A percentile compares a stretch with the other conserved stretches of the same genome.
phyloP scores from a whole-genome alignment of 2,888 invertebrate species.

The Leuctra nigra region DNA sequence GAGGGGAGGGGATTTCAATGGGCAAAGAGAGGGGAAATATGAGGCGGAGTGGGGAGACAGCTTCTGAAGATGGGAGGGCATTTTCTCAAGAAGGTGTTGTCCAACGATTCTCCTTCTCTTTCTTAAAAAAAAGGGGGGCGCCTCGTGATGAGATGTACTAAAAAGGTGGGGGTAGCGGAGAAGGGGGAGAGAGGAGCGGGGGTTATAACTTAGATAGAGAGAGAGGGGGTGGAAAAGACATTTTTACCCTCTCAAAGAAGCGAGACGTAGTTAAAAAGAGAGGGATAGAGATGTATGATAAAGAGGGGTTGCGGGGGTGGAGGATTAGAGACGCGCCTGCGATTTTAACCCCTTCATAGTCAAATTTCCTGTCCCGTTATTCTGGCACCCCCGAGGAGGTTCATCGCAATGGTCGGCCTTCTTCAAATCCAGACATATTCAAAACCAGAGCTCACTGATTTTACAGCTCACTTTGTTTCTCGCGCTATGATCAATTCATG shows the following conservation, averaged over 20 bases:
- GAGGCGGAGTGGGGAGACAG: slow-evolving; percentile 15
- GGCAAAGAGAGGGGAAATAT: slow-evolving; percentile 6
- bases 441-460: too few relatives aligned
- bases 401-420: too few relatives aligned
- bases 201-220: slow-evolving; percentile 22
- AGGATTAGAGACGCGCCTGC: too few relatives aligned
- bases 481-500: too few relatives aligned
- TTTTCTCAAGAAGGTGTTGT: slow-evolving; percentile 22
- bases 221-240: slow-evolving; percentile 19
- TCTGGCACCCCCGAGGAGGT: too few relatives aligned
- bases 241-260: slow-evolving; percentile 21
- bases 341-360: too few relatives aligned
- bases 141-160: slow-evolving; percentile 5
- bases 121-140: slow-evolving; percentile 12
- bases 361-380: too few relatives aligned
- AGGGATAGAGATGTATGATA: slow-evolving; percentile 15
- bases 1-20: slow-evolving; percentile 6
- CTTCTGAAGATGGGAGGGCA: slow-evolving; percentile 22
- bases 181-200: slow-evolving; percentile 9
- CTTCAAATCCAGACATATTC: too few relatives aligned
- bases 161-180: slow-evolving; percentile 5
- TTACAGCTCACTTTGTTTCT: too few relatives aligned
- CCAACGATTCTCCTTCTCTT: slow-evolving; percentile 12
- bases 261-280: slow-evolving; percentile 20
- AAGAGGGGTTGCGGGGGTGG: slow-evolving; percentile 15